Evolutionary conservation across 1,140 invertebrate species (phyloP).

Genomic region (Mamestra configurata): DNA sequence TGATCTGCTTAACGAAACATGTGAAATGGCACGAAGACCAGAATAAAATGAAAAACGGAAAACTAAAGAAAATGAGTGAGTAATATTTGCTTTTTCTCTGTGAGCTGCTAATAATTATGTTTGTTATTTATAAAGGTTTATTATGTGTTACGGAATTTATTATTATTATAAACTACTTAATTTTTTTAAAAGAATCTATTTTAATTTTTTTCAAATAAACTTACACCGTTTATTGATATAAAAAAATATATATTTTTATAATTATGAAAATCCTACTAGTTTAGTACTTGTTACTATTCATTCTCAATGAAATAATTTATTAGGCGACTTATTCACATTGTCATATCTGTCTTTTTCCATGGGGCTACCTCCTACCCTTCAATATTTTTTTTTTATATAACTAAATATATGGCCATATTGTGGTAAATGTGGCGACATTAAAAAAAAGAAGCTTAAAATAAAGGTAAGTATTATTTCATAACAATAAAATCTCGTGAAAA

Average conservation of each 20-base stretch:
- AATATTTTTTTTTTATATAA: too few species aligned
- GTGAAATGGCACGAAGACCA: slow-evolving; percentile 75
- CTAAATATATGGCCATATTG: slow-evolving; percentile 23
- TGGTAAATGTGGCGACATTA: slow-evolving; percentile 8
- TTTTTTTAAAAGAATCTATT: too few species aligned
- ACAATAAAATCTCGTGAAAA: background rate
- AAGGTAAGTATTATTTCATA: background rate
- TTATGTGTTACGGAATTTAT: background rate
- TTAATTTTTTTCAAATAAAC: too few species aligned
- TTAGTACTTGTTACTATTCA: too few species aligned
- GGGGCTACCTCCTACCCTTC: too few species aligned
- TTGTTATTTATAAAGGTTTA: background rate
- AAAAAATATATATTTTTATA: too few species aligned
- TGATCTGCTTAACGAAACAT: slow-evolving; percentile 76
- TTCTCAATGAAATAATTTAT: too few species aligned
- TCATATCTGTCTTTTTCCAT: too few species aligned
- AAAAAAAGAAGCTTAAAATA: background rate
- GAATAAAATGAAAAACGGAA: slow-evolving; percentile 56
- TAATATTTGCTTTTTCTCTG: slow-evolving; percentile 36
- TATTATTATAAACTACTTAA: too few species aligned
- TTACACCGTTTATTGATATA: too few species aligned
- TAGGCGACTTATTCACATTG: too few species aligned
- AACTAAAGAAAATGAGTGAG: slow-evolving; percentile 64
- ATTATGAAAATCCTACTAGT: too few species aligned
- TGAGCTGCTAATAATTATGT: background rate